Evolutionary conservation across 2,797 vertebrate species (phyloP).

Genomic region (Cichlasoma orientale): DNA sequence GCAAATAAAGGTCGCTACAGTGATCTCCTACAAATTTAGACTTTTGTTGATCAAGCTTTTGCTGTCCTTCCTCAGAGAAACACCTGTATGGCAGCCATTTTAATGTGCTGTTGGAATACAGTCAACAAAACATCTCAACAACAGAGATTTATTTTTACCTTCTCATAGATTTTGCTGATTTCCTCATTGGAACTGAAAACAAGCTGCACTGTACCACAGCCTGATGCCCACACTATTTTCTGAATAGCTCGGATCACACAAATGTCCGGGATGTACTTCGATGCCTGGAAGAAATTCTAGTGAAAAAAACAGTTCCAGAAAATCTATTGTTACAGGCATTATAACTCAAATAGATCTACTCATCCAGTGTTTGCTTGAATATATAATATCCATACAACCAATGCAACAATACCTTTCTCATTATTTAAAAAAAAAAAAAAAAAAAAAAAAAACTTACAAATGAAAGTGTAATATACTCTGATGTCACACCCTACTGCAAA

Average conservation of each 20-base stretch:
- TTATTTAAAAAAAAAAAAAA: neutral
- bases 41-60: neutral
- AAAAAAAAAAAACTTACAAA: neutral
- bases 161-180: slow-evolving; percentile 99
- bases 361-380: neutral
- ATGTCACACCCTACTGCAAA: neutral
- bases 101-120: neutral
- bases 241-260: slow-evolving; percentile 98
- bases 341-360: neutral
- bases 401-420: neutral
- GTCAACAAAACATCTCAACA: neutral
- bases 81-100: neutral
- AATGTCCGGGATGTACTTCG: slow-evolving; percentile 98
- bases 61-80: neutral
- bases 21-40: neutral
- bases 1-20: neutral
- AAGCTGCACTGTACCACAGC: slow-evolving; percentile 95
- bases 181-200: slow-evolving; percentile 99
- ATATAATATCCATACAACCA: neutral
- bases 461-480: neutral
- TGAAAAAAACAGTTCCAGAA: slow-evolving; percentile 50
- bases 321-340: slow-evolving; percentile 36
- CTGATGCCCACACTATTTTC: slow-evolving; percentile 99
- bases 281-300: slow-evolving; percentile 90
- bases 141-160: slow-evolving; percentile 79